Percentiles rank a stretch among this genome's conserved stretches.
These are phyloP conservation scores for Cavia aperea DNA, from an alignment of 2,113 vertebrate genomes.

Conservation along the genomic window DNA sequence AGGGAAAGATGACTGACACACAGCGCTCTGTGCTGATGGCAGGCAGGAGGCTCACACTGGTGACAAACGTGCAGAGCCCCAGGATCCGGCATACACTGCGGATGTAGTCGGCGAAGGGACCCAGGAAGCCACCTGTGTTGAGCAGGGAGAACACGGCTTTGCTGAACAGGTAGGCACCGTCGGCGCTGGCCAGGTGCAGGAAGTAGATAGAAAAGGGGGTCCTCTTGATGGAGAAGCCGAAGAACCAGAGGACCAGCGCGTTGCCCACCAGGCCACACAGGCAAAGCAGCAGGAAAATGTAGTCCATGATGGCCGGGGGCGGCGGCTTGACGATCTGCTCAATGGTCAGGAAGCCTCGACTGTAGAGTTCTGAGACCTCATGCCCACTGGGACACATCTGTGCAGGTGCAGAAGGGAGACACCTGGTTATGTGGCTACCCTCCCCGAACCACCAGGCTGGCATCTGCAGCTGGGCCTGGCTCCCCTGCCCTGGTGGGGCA, in stretches of 20 bases:
- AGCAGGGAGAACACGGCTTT: slow-evolving; percentile 66
- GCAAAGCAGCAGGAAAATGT: slow-evolving; percentile 74
- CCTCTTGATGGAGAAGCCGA: slow-evolving; percentile 74
- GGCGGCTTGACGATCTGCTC: neutral
- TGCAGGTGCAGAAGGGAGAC: neutral
- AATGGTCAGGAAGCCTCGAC: slow-evolving; percentile 55
- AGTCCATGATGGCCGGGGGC: neutral
- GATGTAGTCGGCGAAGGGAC: neutral
- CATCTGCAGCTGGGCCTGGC: fast-evolving
- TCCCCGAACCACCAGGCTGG: fast-evolving
- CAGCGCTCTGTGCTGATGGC: slow-evolving; percentile 59
- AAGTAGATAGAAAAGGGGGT: slow-evolving; percentile 77
- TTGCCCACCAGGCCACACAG: slow-evolving; percentile 77
- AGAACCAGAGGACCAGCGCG: slow-evolving; percentile 74
- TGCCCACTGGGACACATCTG: slow-evolving; percentile 56
- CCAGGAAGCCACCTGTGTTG: slow-evolving; percentile 27
- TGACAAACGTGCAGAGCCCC: slow-evolving; percentile 42
- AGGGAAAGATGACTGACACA: slow-evolving; percentile 40
- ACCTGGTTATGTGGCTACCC: neutral
- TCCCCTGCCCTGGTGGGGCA: neutral
- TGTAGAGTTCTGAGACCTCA: slow-evolving; percentile 6
- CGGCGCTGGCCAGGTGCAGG: slow-evolving; percentile 75
- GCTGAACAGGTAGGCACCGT: slow-evolving; percentile 72
- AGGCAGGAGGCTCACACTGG: slow-evolving; percentile 57
- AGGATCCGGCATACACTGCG: neutral